Evolutionary conservation across 2,113 vertebrate species (phyloP).

Genomic region (Anoplopoma fimbria): DNA sequence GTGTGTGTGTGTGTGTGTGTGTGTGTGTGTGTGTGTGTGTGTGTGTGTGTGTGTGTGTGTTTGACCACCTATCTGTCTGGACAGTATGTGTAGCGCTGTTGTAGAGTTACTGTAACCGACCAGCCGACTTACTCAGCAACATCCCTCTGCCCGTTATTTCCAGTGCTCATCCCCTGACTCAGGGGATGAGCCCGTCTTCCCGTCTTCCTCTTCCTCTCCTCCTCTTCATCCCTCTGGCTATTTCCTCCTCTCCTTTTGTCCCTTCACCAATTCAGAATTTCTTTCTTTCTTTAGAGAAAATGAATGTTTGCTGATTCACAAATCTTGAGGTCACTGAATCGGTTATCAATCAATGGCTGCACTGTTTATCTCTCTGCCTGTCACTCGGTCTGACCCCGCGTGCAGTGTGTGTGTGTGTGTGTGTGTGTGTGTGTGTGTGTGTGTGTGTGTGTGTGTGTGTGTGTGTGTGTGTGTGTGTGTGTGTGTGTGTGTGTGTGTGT

Average conservation of each 20-base stretch:
- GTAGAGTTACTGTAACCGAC: slow-evolving; percentile 78
- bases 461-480: slow-evolving; percentile 41
- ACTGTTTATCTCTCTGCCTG: slow-evolving; percentile 66
- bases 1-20: not conserved
- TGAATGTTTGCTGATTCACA: slow-evolving; percentile 83
- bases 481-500: slow-evolving; percentile 30
- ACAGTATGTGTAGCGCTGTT: slow-evolving; percentile 70
- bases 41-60: not conserved
- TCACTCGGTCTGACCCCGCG: slow-evolving; percentile 31
- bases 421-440: slow-evolving; percentile 43
- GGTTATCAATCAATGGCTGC: slow-evolving; percentile 72
- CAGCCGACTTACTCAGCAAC: slow-evolving; percentile 73
- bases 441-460: slow-evolving; percentile 35
- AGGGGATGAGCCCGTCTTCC: slow-evolving; percentile 56
- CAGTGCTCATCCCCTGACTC: slow-evolving; percentile 72
- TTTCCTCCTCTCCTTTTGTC: slow-evolving; percentile 71
- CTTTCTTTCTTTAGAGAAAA: slow-evolving; percentile 61
- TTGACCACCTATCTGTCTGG: slow-evolving; percentile 30
- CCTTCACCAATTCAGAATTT: slow-evolving; percentile 65
- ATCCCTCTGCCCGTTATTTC: slow-evolving; percentile 63
- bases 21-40: not conserved
- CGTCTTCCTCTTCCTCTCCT: slow-evolving; percentile 54
- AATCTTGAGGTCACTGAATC: slow-evolving; percentile 74
- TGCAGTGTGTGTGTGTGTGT: slow-evolving; percentile 31
- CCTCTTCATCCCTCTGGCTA: slow-evolving; percentile 60